Evolutionary conservation across 1,140 invertebrate species (phyloP).

Genomic region (Aphis gossypii): DNA sequence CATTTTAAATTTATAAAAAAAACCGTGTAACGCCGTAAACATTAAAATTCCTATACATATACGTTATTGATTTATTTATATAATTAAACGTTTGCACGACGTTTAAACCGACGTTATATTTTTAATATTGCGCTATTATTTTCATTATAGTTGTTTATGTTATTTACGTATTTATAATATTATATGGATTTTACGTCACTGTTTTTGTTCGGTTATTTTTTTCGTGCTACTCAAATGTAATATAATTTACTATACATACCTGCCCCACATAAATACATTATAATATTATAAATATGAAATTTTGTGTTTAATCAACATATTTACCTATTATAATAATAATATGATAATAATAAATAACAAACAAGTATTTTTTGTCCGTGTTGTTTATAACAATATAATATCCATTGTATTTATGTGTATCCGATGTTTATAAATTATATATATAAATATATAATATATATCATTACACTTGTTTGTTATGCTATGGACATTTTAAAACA

Average conservation of each 20-base stretch:
- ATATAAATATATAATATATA: too few relatives aligned
- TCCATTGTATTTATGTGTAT: not conserved
- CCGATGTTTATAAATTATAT: not conserved
- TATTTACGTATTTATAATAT: not conserved
- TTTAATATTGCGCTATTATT: not conserved
- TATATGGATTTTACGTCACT: not conserved
- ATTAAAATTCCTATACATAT: not conserved
- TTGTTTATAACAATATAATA: not conserved
- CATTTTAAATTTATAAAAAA: not conserved
- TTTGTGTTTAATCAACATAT: not conserved
- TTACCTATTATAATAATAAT: not conserved
- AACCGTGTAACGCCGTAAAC: not conserved
- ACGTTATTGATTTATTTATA: not conserved
- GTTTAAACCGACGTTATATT: not conserved
- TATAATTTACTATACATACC: not conserved
- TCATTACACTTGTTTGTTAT: not conserved
- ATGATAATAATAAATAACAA: not conserved
- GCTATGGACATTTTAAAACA: not conserved
- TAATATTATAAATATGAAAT: not conserved
- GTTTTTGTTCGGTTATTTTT: not conserved
- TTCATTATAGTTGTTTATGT: conserved; percentile 8
- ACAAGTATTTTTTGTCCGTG: not conserved
- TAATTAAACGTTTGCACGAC: conserved; percentile 11
- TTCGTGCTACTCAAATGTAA: not conserved
- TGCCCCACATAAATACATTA: not conserved